Evolutionary conservation across 2,113 vertebrate species (phyloP), one percentile per base, ranked within the genome.

Genomic region (Dicentrarchus labrax): DNA sequence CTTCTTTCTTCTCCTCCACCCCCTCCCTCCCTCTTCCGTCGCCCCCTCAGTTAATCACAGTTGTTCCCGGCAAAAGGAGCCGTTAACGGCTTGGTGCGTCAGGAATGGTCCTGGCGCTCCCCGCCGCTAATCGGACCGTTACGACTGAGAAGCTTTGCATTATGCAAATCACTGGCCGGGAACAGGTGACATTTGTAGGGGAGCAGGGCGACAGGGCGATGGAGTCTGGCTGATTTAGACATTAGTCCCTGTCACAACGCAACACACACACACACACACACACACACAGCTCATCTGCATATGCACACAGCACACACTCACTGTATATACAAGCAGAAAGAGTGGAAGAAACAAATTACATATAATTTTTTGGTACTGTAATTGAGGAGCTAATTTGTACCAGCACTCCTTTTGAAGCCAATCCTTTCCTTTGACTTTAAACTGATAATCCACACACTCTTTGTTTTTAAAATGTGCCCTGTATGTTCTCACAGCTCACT

Each of bases 141-240:
- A 98, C 98, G 97, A 99, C 96, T 99, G 97, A 99, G 97, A 97
- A 98, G 97, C 97, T 99, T 99, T 98, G 98, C 97, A 99, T 99
- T 99, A 99, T 99, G 98, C 98, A 99, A 99, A 99, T 99, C 98
- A 98, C 94, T 99, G 97, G 97, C 97, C 97, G 97, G 98, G 98
- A 99, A 99, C 98, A 99, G 98, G 98, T 99, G 98, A 99, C 98
- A 99, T 99, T 99, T 99, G 97, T 98, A 97, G 96, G 96, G 95
- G 97, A 96, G 92, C 89, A 78, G 91, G 92, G 90, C 86, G 93
- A 93, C 93, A 93, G 90, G 90, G 91, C 91, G 89, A 93, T 90
- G 88, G 90, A 94, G 97, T 96, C 95, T 97, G 96, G 96, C 97
- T 97, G 98, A 97, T 98, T 98, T 97, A 97, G 97, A 97, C 98